Base-by-base conservation (phyloP, 2,797 vertebrate species). In the Salarias fasciatus region DNA sequence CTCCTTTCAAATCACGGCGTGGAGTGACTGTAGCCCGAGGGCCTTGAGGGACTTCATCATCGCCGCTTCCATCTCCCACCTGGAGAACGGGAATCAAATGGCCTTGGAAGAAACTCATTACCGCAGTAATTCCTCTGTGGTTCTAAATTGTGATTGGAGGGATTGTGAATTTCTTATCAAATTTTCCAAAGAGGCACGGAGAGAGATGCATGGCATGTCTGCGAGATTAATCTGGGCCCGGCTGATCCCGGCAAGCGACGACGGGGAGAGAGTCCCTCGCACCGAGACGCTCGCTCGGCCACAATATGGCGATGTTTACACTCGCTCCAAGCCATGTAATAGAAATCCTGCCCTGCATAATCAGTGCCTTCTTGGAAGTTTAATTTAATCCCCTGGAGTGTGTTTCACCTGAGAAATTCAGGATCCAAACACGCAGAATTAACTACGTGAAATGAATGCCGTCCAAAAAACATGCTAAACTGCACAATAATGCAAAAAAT, bases 291-390 rank as follows among this genome's bases (percentile, higher is more conserved):
- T 82, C 68, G 31, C 77, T 44, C 62, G 78, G 82, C 63, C 38
- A 58, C 86, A 89, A 86, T 89, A 87, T 88, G 88, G 72, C 79
- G 80, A 77, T 89, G 86, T 89, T 88, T 89, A 87, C 85, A 86
- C 82, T 86, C 65, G 87, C 87, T 86, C 59, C 72, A 52, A 85
- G 88, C 79, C 54, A 83, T 82, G 77, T 83, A 80, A 66, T 68
- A 73, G 70, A 78, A 79, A 78, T 80, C 70, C 77, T 72, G 58
- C 58, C 61, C 63, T 66, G 76, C 67, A 83, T 87, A 82, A 88
- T 85, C 70, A 86, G 60, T 63, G 47, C 61, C 49, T 70, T 64
- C 81, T 47, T 68, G 73, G 59, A 87, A 76, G 75, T 85, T 79
- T 77, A 77, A 87, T 87, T 84, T 63, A 62, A 78, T 76, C 72